Conservation (phyloP, 2,113 vertebrate genomes). For the Circaetus cinerascens region DNA sequence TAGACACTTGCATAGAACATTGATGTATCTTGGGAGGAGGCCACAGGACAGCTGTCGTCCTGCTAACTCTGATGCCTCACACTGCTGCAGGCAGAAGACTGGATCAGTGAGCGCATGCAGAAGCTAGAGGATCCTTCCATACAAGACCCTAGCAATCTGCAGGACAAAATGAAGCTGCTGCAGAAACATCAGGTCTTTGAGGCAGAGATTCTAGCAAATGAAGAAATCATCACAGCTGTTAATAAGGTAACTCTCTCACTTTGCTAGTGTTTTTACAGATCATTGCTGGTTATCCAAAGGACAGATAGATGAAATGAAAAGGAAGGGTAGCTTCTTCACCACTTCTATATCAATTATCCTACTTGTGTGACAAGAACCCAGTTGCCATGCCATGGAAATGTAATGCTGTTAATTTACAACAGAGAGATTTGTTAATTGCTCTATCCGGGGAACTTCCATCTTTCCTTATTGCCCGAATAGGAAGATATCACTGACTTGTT, state of each 20-base stretch:
- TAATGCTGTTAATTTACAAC: background rate
- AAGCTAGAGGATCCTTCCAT: conserved; percentile 78
- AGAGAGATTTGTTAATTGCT: background rate
- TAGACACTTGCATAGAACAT: background rate
- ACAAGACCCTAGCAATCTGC: conserved; percentile 74
- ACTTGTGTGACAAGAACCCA: background rate
- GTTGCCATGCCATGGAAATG: background rate
- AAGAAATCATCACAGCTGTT: conserved; percentile 75
- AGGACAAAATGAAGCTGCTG: conserved; percentile 81
- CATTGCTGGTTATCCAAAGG: background rate
- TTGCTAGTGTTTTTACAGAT: background rate
- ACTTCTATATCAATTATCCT: background rate
- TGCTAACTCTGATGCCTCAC: background rate
- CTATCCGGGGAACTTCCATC: background rate
- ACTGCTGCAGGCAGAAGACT: conserved; percentile 77
- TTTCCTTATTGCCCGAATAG: background rate
- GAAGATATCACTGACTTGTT: background rate
- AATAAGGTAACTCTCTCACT: conserved; percentile 67
- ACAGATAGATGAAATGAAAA: background rate
- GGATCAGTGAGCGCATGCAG: conserved; percentile 83
- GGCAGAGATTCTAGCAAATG: conserved; percentile 85
- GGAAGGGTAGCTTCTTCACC: background rate
- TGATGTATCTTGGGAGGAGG: background rate
- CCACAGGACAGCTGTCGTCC: background rate
- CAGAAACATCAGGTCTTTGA: conserved; percentile 88